A percentile compares a stretch with the other conserved stretches of the same genome.
Evolutionary conservation across 2,888 invertebrate species (phyloP).

Genomic region (Pantelozetes paolii): DNA sequence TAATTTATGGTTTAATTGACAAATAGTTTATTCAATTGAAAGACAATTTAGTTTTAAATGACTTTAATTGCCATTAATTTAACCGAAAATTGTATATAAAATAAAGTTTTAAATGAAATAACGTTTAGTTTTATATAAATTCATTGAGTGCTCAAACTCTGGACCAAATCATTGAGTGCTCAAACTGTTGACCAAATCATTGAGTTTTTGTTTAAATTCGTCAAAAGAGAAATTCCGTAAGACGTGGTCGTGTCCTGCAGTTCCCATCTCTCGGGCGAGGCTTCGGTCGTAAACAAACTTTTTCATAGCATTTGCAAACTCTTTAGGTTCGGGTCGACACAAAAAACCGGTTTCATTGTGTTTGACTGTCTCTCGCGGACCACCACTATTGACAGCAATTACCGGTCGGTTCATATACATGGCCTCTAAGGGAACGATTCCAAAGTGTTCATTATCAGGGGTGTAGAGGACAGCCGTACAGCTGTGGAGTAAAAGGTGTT

Average conservation of each 20-base stretch:
- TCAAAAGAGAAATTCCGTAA: slow-evolving; percentile 45
- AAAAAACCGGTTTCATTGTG: slow-evolving; percentile 75
- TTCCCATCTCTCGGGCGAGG: slow-evolving; percentile 65
- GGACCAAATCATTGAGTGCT: not conserved
- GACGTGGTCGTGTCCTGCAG: slow-evolving; percentile 45
- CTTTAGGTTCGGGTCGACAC: slow-evolving; percentile 64
- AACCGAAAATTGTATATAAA: too few relatives aligned
- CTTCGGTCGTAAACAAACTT: slow-evolving; percentile 63
- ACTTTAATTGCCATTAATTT: too few relatives aligned
- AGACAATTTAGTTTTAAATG: too few relatives aligned
- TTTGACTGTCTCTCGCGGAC: slow-evolving; percentile 85
- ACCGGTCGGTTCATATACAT: slow-evolving; percentile 93
- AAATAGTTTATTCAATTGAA: too few relatives aligned
- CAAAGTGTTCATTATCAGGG: slow-evolving; percentile 95
- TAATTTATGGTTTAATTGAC: too few relatives aligned
- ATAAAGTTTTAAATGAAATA: too few relatives aligned
- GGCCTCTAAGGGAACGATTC: slow-evolving; percentile 97
- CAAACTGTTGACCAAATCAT: slow-evolving; percentile 24
- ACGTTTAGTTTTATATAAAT: too few relatives aligned
- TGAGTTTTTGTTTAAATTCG: slow-evolving; percentile 41
- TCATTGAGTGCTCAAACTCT: too few relatives aligned
- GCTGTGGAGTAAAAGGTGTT: slow-evolving; percentile 71
- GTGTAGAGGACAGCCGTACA: slow-evolving; percentile 85
- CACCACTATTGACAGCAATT: slow-evolving; percentile 90
- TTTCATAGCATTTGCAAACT: slow-evolving; percentile 73